phyloP scores from a whole-genome alignment of 2,888 invertebrate species.

The Melanophora roralis region DNA sequence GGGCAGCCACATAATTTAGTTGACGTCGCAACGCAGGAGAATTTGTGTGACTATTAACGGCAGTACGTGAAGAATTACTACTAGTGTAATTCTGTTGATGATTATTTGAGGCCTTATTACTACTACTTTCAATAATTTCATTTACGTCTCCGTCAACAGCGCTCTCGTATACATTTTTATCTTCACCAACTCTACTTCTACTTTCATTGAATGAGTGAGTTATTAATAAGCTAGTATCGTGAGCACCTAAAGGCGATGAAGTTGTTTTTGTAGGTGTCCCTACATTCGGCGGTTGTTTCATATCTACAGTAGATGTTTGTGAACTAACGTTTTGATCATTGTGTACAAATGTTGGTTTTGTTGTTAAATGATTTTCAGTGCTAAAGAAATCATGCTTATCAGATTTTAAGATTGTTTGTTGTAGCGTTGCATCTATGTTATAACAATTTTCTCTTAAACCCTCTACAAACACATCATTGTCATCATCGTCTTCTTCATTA shows the following conservation, averaged over 20 bases:
- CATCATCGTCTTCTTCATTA: constrained; percentile 24
- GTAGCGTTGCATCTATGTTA: constrained; percentile 43
- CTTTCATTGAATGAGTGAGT: constrained; percentile 69
- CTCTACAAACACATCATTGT: constrained; percentile 8
- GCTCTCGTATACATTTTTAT: neutral
- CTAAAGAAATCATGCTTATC: constrained; percentile 62
- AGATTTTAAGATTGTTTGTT: constrained; percentile 53
- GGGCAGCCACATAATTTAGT: constrained; percentile 35
- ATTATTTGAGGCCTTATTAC: constrained; percentile 70
- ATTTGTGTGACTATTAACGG: constrained; percentile 48
- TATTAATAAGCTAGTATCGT: constrained; percentile 81
- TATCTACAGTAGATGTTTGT: constrained; percentile 23
- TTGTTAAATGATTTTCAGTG: constrained; percentile 29
- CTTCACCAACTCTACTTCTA: neutral
- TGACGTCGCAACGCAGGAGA: constrained; percentile 46
- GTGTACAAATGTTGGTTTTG: constrained; percentile 6
- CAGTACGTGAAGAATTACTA: constrained; percentile 54
- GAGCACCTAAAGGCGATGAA: constrained; percentile 62
- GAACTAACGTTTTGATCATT: constrained; percentile 53
- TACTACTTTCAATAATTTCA: constrained; percentile 35
- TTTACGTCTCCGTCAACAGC: constrained; percentile 17
- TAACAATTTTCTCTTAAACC: neutral
- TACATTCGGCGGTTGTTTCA: constrained; percentile 24
- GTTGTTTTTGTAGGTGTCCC: constrained; percentile 27
- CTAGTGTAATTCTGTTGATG: constrained; percentile 65